Base-by-base conservation (phyloP, 2,797 vertebrate genomes). In the Enoplosus armatus region DNA sequence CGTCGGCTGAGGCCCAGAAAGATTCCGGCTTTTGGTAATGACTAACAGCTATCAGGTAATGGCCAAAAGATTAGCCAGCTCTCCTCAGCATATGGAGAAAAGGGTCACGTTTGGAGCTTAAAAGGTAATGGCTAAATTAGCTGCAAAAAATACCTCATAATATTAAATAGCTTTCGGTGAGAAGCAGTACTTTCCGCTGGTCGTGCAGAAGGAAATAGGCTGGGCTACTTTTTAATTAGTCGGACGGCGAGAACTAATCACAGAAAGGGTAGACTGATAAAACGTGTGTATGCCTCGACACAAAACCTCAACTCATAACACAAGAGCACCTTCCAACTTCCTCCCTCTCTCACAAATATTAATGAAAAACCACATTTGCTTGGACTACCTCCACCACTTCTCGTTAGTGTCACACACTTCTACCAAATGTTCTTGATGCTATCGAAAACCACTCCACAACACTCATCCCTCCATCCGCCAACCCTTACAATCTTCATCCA, bases 221-320 rank as follows among this genome's bases (percentile, higher is more conserved):
- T 73, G 29, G 71, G 78, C 67, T 75, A 71, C 72, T 87, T 92
- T 90, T 89, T 90, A 90, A 92, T 93, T 90, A 91, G 85, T 77
- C 9, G 6, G 56, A 75, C 27, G 65, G 72, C 29, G 77, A 77
- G 51, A 82, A 83, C 76, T 83, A 87, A 92, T 90, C 79, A 89
- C 66, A 82, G 80, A 62, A 81, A 78, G 80, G 66, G 47, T 56
- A 53, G 67, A 74, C 79, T 83, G 86, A 89, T 87, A 88, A 84
- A 87, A 77, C 2, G 33, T 68, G 33, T 69, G 50, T 61, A 39
- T 61, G 67, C 56, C 65, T 83, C 16, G 3, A 75, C 60, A 70
- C 41, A 81, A 79, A 62, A 72, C 59, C 65, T 77, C 14, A 9
- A 66, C 75, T 84, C 70, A 58, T 48, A 77, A 78, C 63, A 68